phyloP scores from a whole-genome alignment of 2,797 vertebrate species.

The Xiphorhynchus erythropygius region DNA sequence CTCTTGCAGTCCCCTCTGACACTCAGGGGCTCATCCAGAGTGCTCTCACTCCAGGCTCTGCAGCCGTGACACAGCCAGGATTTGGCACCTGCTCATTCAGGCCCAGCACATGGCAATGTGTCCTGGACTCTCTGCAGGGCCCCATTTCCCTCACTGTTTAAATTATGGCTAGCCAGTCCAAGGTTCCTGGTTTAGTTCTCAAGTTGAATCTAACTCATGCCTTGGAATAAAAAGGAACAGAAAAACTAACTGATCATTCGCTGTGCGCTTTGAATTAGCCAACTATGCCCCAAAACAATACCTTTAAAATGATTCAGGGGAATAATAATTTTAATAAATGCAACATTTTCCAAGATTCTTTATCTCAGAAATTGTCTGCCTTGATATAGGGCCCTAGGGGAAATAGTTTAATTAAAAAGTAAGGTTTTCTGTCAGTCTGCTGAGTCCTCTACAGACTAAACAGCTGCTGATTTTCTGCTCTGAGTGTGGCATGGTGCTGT shows the following conservation, averaged over 20 bases:
- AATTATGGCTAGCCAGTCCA: not conserved
- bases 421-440: conserved; percentile 35
- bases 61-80: too few species aligned
- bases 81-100: not conserved
- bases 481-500: not conserved
- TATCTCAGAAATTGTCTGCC: conserved; percentile 34
- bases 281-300: not conserved
- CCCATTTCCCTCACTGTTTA: not conserved
- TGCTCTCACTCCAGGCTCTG: not conserved
- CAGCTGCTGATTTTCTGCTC: conserved; percentile 17
- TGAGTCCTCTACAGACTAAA: conserved; percentile 2
- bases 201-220: not conserved
- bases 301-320: not conserved
- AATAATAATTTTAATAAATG: conserved; percentile 29
- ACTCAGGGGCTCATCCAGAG: not conserved
- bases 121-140: not conserved
- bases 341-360: not conserved
- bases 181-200: not conserved
- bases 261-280: not conserved
- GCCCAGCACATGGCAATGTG: not conserved
- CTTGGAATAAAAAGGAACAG: not conserved
- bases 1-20: not conserved
- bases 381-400: conserved; percentile 6
- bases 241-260: not conserved
- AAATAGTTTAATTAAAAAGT: conserved; percentile 60